A percentile compares a stretch with the other conserved stretches of the same genome.
phyloP scores from a whole-genome alignment of 2,113 vertebrate species.

The Carlito syrichta region DNA sequence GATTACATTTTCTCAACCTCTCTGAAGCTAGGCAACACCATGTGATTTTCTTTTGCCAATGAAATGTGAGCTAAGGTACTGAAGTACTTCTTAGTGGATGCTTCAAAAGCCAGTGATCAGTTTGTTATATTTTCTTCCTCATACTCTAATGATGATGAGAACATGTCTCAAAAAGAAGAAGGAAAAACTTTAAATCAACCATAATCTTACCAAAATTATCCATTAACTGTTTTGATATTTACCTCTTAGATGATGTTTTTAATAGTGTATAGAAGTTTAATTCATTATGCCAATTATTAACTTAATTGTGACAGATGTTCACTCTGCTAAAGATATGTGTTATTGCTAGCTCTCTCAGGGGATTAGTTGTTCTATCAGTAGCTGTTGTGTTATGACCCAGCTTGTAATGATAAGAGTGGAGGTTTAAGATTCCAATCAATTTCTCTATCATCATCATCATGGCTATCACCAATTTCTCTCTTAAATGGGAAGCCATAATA shows the following conservation, averaged over 20 bases:
- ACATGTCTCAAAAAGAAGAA: neutral
- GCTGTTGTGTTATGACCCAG: neutral
- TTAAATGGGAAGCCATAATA: neutral
- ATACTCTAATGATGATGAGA: neutral
- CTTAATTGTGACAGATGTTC: neutral
- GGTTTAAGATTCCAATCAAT: too few relatives aligned
- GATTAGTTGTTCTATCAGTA: neutral
- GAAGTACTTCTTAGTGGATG: neutral
- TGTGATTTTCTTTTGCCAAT: neutral
- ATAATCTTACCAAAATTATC: neutral
- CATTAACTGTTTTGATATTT: neutral
- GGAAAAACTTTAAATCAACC: neutral
- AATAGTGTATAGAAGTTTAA: neutral
- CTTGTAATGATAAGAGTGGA: neutral
- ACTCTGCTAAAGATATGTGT: neutral
- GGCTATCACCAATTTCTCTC: neutral
- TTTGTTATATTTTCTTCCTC: neutral
- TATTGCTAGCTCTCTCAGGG: neutral
- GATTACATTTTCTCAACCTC: neutral
- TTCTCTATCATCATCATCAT: too few relatives aligned
- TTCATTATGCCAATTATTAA: neutral
- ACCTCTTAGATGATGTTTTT: neutral
- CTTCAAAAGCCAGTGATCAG: neutral
- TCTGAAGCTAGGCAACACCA: neutral
- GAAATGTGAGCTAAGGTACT: neutral